Percentiles rank a stretch among this genome's conserved stretches.
phyloP scores from a whole-genome alignment of 37 sponge, comb jelly and placozoan species.

The Halisarca cf. caerulea region DNA sequence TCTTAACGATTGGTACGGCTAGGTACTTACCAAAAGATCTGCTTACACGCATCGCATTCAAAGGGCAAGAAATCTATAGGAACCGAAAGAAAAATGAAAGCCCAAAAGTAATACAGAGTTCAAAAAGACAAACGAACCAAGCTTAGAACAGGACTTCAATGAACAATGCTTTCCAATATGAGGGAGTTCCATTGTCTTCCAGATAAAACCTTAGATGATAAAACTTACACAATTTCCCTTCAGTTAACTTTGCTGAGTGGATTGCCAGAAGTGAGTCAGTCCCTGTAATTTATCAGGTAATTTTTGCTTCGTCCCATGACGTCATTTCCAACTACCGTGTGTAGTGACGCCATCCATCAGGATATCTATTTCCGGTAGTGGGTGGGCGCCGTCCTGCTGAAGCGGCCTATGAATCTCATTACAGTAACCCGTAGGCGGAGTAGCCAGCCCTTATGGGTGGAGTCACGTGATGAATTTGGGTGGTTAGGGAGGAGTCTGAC shows the following conservation, averaged over 20 bases:
- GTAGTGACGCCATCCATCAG: neutral
- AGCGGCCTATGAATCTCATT: too few species aligned
- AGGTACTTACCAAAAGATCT: constrained; percentile 70
- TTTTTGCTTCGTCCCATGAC: constrained; percentile 9
- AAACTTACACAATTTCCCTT: too few species aligned
- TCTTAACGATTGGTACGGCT: too few species aligned
- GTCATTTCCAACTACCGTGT: neutral
- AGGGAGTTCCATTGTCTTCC: constrained; percentile 68
- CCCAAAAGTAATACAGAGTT: neutral
- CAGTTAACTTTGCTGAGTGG: too few species aligned
- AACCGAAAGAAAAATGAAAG: neutral
- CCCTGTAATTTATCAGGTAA: neutral
- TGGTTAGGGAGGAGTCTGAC: too few species aligned
- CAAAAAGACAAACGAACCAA: constrained; percentile 36
- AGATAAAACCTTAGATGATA: too few species aligned
- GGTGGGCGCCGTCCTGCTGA: too few species aligned
- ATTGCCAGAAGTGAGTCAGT: too few species aligned
- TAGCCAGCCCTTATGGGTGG: too few species aligned
- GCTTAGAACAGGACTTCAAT: constrained; percentile 46
- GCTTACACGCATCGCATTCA: constrained; percentile 70
- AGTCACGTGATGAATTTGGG: too few species aligned
- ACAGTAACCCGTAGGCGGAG: too few species aligned
- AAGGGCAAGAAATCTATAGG: constrained; percentile 77
- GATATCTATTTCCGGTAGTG: too few species aligned
- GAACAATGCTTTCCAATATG: constrained; percentile 66